Conservation (phyloP, 2,888 invertebrate species). For the Petrolisthes manimaculis region DNA sequence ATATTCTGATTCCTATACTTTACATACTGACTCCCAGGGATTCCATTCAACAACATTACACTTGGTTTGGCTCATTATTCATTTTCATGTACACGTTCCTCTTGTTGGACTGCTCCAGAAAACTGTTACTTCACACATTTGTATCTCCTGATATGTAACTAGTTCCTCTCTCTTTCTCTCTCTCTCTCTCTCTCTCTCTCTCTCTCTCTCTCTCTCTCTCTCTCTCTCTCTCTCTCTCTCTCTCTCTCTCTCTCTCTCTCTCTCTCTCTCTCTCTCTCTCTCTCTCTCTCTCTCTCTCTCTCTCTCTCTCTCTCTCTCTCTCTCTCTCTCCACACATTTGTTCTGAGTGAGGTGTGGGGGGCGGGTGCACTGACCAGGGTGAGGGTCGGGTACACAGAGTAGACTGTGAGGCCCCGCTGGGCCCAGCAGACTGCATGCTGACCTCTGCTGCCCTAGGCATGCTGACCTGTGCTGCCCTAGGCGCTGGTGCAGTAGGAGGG, state of each 20-base stretch:
- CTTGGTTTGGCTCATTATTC: too few relatives aligned
- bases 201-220: conserved; percentile 9
- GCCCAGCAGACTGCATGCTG: conserved; percentile 24
- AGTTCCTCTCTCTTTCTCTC: background rate
- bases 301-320: background rate
- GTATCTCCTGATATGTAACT: background rate
- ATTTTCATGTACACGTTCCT: too few relatives aligned
- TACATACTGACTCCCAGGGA: too few relatives aligned
- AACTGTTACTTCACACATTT: too few relatives aligned
- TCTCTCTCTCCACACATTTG: background rate
- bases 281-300: conserved; percentile 23
- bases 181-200: conserved; percentile 12
- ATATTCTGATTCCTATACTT: too few relatives aligned
- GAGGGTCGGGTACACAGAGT: background rate
- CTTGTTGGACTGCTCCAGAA: too few relatives aligned
- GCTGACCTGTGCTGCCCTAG: conserved; percentile 11
- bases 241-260: background rate
- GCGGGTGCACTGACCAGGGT: background rate
- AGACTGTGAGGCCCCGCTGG: background rate
- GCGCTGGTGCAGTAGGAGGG: conserved; percentile 5
- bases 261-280: background rate
- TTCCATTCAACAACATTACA: too few relatives aligned
- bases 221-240: background rate
- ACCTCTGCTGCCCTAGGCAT: conserved; percentile 20
- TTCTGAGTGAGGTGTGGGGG: conserved; percentile 14